A percentile compares a stretch with the other conserved stretches of the same genome.
These are phyloP conservation scores for Orchestia grillus DNA, from an alignment of 1,140 invertebrate species.

Conservation along the genomic window DNA sequence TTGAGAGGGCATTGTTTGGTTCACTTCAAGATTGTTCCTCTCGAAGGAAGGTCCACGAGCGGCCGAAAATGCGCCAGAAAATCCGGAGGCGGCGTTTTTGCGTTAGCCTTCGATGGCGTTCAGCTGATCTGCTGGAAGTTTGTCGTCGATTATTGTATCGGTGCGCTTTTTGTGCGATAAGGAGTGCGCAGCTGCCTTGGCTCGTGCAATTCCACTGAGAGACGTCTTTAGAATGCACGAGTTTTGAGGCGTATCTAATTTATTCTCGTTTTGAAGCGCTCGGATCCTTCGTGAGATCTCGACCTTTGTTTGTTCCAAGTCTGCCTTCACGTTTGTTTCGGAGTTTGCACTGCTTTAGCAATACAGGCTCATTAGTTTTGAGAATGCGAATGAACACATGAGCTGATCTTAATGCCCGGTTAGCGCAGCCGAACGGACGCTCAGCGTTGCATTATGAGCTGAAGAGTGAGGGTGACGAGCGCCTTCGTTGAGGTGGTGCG, in stretches of 20 bases:
- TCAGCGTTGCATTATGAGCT: background rate
- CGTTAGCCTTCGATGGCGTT: background rate
- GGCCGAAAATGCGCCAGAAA: background rate
- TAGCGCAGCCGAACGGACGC: background rate
- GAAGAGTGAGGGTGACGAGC: background rate
- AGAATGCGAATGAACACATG: background rate
- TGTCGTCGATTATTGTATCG: background rate
- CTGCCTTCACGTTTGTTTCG: background rate
- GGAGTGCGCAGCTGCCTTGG: background rate
- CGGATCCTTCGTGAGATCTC: background rate
- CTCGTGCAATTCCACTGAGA: background rate
- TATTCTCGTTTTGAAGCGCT: background rate
- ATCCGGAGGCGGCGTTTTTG: background rate
- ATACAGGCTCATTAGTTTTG: background rate
- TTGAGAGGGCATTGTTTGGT: background rate
- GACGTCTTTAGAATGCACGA: background rate
- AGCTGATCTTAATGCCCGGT: background rate
- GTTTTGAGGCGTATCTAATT: background rate
- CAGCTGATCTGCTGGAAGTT: background rate
- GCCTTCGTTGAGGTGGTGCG: background rate
- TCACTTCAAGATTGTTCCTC: slow-evolving; percentile 7
- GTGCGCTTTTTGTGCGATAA: background rate
- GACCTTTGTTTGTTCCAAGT: background rate
- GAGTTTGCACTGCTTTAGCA: background rate
- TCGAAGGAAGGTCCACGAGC: background rate